Base-by-base conservation (phyloP, 2,113 vertebrate genomes). In the Vireo altiloquus region DNA sequence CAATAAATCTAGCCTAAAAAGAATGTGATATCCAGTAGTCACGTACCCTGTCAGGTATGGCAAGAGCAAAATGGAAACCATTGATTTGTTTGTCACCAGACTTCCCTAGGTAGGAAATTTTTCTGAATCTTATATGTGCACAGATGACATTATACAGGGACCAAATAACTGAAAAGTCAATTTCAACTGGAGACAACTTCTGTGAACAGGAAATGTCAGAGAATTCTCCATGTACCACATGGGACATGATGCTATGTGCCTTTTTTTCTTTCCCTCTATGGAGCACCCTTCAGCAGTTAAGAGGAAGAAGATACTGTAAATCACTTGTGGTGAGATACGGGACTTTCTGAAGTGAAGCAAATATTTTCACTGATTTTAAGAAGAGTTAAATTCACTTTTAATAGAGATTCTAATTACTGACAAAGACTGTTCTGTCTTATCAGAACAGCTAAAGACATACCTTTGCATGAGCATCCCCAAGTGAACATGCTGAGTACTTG, bases 21-120 rank as follows among this genome's bases (percentile, higher is more conserved):
- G 65, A 78, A 68, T 44, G 49, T 93, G 91, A 91, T 66, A 74
- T 74, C 46, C 5, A 13, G 76, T 72, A 72, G 65, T 95, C 81
- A 50, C 13, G 4, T 79, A 94, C 39, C 69, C 37, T 86, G 72
- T 91, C 87, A 92, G 81, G 40, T 49, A 56, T 61, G 76, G 56
- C 69, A 82, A 82, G 82, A 91, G 61, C 57, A 95, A 95, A 95
- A 96, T 84, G 72, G 88, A 92, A 96, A 78, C 22, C 87, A 94
- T 65, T 95, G 92, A 93, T 96, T 95, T 90, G 68, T 74, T 97
- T 94, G 79, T 95, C 87, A 93, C 42, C 13, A 57, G 42, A 35
- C 53, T 97, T 95, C 89, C 68, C 61, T 84, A 92, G 83, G 59
- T 40, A 94, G 70, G 18, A 95, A 53, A 52, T 46, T 77, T 97